Evolutionary conservation across 1,140 invertebrate genomes (phyloP), one percentile per base, ranked within the genome.

Genomic region (Pseudomyrmex sp.): DNA sequence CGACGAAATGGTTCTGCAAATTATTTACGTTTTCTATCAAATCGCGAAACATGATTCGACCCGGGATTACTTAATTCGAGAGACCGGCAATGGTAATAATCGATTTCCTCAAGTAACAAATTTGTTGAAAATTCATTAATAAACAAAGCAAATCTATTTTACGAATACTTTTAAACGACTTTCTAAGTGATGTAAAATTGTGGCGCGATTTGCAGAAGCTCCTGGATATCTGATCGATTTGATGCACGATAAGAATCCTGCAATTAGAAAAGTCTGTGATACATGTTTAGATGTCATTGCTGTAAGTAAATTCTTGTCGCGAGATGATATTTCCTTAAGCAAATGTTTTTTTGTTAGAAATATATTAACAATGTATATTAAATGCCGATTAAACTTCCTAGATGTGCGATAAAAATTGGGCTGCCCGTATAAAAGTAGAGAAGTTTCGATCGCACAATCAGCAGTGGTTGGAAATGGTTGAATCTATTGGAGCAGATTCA

Each of bases 401-500:
- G 96, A 96, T 99, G 92, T 97, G 97, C 92, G 97, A 98, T 94
- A 96, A 96, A 86, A 97, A 98, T 80, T 99, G 98, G 98, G 97
- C 97, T 2, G 97, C 96, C 50, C 96, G 98, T 87, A 99, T 99
- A 76, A 98, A 98, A 95, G 95, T 98, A 84, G 98, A 99, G 94
- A 98, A 98, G 89, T 99, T 99, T 93, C 95, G 98, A 23, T 98
- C 98, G 93, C 98, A 99, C 93, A 99, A 99, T 94, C 97, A 98
- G 0, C 98, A 99, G 92, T 99, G 99, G 99, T 94, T 99, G 65
- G 98, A 98, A 90, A 99, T 99, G 97, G 98, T 99, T 44, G 97
- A 98, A 91, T 95, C 95, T 70, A 93, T 95, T 77, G 94, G 95
- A 35, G 92, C 94, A 2, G 95, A 96, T 80, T 90, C 92, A 13